phyloP scores from a whole-genome alignment of 2,888 invertebrate genomes.

The Busseola fusca region DNA sequence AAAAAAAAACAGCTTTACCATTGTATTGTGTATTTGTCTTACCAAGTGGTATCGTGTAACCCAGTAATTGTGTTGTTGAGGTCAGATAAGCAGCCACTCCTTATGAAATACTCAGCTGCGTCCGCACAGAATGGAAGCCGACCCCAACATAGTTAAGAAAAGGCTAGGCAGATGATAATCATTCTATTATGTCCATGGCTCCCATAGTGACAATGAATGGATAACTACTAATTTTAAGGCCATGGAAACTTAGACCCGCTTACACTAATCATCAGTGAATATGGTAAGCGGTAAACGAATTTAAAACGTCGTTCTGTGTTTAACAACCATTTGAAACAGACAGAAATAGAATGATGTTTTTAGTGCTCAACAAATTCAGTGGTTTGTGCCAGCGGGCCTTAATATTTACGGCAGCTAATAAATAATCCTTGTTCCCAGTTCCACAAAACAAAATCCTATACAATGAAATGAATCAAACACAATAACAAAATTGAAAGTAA shows the following conservation, averaged over 20 bases:
- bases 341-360: not conserved
- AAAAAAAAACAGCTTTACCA: not conserved
- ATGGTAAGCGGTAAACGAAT: not conserved
- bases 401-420: not conserved
- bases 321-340: not conserved
- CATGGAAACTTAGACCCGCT: not conserved
- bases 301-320: not conserved
- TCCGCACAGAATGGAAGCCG: too few species aligned
- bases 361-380: not conserved
- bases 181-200: too few species aligned
- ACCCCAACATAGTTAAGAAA: too few species aligned
- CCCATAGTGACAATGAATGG: too few species aligned
- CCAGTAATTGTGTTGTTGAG: too few species aligned
- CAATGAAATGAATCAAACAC: conserved; percentile 34
- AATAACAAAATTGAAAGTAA: conserved; percentile 21
- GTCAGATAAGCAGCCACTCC: too few species aligned
- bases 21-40: not conserved
- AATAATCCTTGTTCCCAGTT: not conserved
- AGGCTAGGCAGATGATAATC: too few species aligned
- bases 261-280: not conserved
- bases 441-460: conserved; percentile 10
- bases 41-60: too few species aligned
- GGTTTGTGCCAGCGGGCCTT: not conserved
- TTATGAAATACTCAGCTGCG: too few species aligned
- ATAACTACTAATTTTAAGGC: not conserved